Base-by-base conservation (phyloP, 1,140 invertebrate species). In the Hyles euphorbiae region DNA sequence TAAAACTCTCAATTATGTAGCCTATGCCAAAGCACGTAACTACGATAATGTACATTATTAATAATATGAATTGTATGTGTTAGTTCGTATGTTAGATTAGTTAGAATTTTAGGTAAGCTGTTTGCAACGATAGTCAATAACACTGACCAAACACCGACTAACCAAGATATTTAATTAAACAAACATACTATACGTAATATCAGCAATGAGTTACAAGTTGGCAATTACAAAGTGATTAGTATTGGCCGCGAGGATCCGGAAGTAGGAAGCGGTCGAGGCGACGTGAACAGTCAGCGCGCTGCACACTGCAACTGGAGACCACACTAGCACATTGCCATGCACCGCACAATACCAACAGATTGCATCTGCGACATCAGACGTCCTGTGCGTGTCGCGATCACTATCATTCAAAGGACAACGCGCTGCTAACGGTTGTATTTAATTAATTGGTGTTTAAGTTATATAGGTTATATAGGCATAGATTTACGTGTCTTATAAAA, bases 231-330 rank as follows among this genome's bases (percentile, higher is more conserved):
- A 54, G 58, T 68, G 63, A 73, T 80, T 80, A 74, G 67, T 78
- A 80, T 77, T 72, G 73, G 49, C 58, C 52, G 58, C 65, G 61
- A 53, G 67, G 36, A 60, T 70, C 66, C 77, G 77, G 77, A 80
- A 80, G 73, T 47, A 72, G 77, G 77, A 80, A 80, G 68, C 51
- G 36, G 36, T 8, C 36, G 36, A 40, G 36, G 5, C 36, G 36
- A 8, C 47, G 32, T 10, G 11, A 5, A 58, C 69, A 76, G 58
- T 74, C 55, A 65, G 61, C 70, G 67, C 63, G 65, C 56, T 56
- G 63, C 56, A 40, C 67, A 64, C 66, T 62, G 67, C 71, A 71
- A 56, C 58, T 65, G 62, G 70, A 72, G 73, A 74, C 64, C 55
- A 57, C 50, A 59, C 46, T 5, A 49, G 49, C 60, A 67, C 63